Evolutionary conservation across 2,113 vertebrate genomes (phyloP).

Genomic region (Nerophis ophidion): DNA sequence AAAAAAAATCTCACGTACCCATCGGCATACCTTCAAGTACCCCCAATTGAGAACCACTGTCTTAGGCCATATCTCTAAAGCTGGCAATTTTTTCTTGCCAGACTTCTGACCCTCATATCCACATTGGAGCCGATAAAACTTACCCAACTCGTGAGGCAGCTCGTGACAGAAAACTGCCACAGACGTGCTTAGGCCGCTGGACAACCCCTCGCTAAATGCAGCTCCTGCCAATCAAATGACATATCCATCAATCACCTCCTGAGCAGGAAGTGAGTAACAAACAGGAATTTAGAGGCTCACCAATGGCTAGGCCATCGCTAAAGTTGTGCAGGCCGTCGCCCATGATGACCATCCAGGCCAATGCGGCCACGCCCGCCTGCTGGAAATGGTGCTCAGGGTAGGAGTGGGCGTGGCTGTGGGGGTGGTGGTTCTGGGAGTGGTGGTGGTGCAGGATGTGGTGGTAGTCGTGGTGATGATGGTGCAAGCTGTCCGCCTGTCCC

Average conservation of each 20-base stretch:
- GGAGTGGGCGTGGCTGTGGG: constrained; percentile 90
- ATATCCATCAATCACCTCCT: not conserved
- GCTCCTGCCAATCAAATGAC: constrained; percentile 73
- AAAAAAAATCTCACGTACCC: no score
- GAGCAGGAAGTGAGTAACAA: not conserved
- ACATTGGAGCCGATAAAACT: constrained; percentile 36
- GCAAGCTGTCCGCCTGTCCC: constrained; percentile 84
- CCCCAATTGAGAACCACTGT: no score
- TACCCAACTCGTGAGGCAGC: constrained; percentile 93
- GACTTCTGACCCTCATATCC: no score
- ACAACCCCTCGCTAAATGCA: constrained; percentile 90
- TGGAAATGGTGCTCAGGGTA: constrained; percentile 89
- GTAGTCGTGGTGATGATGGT: constrained; percentile 97
- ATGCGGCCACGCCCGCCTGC: constrained; percentile 85
- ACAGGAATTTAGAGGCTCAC: constrained; percentile 24
- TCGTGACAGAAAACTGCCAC: constrained; percentile 98
- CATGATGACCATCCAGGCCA: constrained; percentile 99
- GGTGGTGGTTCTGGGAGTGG: constrained; percentile 96
- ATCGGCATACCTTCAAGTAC: no score
- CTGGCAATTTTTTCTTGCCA: no score
- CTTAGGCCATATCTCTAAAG: no score
- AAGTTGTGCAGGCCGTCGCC: constrained; percentile 96
- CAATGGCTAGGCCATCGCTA: constrained; percentile 92
- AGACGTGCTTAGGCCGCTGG: constrained; percentile 93
- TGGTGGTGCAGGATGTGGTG: constrained; percentile 98